A percentile compares a stretch with the other conserved stretches of the same genome.
Evolutionary conservation across 2,797 vertebrate genomes (phyloP).

Genomic region (Pelodytes ibericus): DNA sequence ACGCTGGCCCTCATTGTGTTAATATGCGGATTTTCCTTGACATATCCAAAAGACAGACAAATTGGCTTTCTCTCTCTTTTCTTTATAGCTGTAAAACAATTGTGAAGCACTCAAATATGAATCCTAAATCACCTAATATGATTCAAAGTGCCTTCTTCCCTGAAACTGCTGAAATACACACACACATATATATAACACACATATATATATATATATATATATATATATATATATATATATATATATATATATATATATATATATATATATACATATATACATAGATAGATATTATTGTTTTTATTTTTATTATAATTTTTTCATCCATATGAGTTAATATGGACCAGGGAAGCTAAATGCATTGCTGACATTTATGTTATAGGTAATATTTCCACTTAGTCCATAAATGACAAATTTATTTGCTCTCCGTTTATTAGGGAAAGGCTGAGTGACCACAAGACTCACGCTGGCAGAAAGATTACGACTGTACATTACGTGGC

Average conservation of each 20-base stretch:
- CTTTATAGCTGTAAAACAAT: constrained; percentile 60
- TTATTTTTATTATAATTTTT: too few species aligned
- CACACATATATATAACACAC: too few species aligned
- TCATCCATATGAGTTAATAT: constrained; percentile 52
- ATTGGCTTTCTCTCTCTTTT: constrained; percentile 52
- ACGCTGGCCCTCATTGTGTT: neutral
- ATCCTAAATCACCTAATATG: constrained; percentile 50
- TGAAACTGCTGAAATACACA: constrained; percentile 54
- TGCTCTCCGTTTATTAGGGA: constrained; percentile 55
- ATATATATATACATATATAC: too few species aligned
- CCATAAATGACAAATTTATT: constrained; percentile 56
- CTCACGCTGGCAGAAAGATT: constrained; percentile 1
- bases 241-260: too few species aligned
- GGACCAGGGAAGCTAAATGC: constrained; percentile 49
- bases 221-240: too few species aligned
- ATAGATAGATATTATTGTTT: too few species aligned
- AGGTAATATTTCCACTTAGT: constrained; percentile 35
- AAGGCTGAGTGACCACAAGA: constrained; percentile 21
- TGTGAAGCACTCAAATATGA: constrained; percentile 56
- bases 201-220: too few species aligned
- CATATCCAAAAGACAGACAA: constrained; percentile 57
- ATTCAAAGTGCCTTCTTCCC: constrained; percentile 60
- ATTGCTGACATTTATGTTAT: constrained; percentile 54
- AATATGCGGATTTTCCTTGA: constrained; percentile 54
- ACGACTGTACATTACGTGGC: constrained; percentile 8